Base-by-base conservation (phyloP, 2,888 invertebrate genomes). In the Ethmia dodecea region DNA sequence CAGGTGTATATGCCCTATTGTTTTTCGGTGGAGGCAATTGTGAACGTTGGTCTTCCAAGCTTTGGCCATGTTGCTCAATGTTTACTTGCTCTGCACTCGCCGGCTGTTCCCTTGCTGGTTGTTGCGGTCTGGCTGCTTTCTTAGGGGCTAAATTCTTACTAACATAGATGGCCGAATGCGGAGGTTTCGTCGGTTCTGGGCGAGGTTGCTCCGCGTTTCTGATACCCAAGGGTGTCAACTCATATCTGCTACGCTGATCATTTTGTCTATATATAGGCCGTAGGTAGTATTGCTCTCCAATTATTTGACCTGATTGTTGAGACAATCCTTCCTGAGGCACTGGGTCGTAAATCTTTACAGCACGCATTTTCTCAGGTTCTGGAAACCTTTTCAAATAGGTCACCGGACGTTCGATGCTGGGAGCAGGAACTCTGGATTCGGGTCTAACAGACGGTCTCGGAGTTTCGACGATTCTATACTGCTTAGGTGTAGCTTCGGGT, bases 1-100 rank as follows among this genome's bases (percentile, higher is more conserved):
- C 86, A 37, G 84, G 87, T 32, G 87, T 87, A 37, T 87, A 87
- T 1, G 86, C 86, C 43, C 77, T 86, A 42, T 80, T 84, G 37
- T 87, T 87, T 42, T 68, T 86, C 5, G 87, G 87, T 1, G 86
- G 87, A 34, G 87, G 87, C 33, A 87, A 55, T n/a, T 69, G 76
- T 1, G 77, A 63, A 37, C 83, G 58, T 37, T 74, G 80, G 3
- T 79, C 76, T 1, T 83, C 81, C 26, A 78, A 52, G 28, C 49
- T 76, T 33, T 74, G 78, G 1, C 67, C 68, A 13, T 71, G 69
- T 33, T 74, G 76, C 22, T 75, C 73, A 9, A 66, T 37, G 13
- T 61, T 64, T 0, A 62, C 54, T 41, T 65, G 61, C 12, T 67
- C 67, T n/a, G 51, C 41, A 33, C 47, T 62, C 0, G 55, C 27